Percentiles rank a stretch among this genome's conserved stretches.
Evolutionary conservation across 2,113 vertebrate species (phyloP).

Genomic region (human): DNA sequence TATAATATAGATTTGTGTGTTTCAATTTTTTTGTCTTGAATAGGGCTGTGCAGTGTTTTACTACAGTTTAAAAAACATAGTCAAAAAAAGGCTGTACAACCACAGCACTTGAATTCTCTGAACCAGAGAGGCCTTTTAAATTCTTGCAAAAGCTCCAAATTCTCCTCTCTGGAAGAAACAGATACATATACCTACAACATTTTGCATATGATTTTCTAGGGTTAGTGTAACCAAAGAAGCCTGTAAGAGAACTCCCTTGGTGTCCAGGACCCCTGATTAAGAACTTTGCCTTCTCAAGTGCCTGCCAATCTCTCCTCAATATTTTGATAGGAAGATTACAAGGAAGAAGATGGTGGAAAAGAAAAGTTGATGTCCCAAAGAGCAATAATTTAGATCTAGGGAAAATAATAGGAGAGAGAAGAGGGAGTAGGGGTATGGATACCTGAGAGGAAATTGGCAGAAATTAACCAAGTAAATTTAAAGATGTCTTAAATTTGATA

Average conservation of each 20-base stretch:
- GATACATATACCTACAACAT: neutral
- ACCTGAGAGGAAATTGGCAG: neutral
- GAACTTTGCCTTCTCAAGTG: neutral
- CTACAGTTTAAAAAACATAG: neutral
- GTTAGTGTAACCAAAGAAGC: neutral
- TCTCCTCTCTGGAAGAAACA: neutral
- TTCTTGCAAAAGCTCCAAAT: neutral
- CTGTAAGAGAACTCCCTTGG: neutral
- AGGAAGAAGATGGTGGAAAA: neutral
- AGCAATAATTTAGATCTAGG: neutral
- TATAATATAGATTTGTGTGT: accelerated
- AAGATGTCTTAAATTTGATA: neutral
- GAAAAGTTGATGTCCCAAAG: neutral
- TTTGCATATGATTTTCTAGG: neutral
- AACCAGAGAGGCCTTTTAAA: neutral
- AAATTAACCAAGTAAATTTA: neutral
- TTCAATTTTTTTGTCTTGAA: neutral
- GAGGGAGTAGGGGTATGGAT: accelerated
- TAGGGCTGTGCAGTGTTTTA: neutral
- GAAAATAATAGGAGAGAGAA: neutral
- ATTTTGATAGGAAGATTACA: neutral
- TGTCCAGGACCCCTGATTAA: neutral
- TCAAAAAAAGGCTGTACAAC: neutral
- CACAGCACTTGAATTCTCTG: neutral
- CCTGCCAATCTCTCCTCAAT: neutral